Evolutionary conservation across 1,140 invertebrate species (phyloP), one percentile per base, ranked within the genome.

Genomic region (Diabrotica undecimpunctata): DNA sequence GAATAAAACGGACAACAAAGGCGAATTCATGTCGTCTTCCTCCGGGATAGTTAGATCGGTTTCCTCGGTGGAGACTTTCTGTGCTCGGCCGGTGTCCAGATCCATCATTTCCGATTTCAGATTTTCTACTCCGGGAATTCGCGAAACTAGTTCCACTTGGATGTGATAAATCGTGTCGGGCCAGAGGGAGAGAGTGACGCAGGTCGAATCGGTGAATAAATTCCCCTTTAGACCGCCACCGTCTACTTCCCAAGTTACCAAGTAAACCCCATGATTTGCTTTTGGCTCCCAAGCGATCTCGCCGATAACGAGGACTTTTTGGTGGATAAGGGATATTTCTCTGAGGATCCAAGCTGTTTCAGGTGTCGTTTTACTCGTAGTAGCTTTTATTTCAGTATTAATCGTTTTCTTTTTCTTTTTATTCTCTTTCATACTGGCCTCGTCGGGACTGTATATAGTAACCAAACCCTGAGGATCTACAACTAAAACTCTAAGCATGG

Each of bases 231-330:
- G 81, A 39, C 90, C 90, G 54, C 89, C 90, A 53, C 90, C 90
- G 70, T 89, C 88, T 7, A 91, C 88, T 82, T 92, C 90, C 90
- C 90, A 92, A 51, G 89, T 91, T 58, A 92, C 89, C 70, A 92
- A 81, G 77, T 91, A 92, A 41, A 90, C 85, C 62, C 82, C 85
- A 65, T 82, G 83, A 46, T 75, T 81, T 75, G 83, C 84, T 78
- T 85, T 84, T 52, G 85, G 82, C 66, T 88, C 86, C 89, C 89
- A 91, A 46, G 87, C 85, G 62, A 91, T 87, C 80, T 90, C 88
- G 36, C 88, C 88, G 55, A 90, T 88, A 9, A 90, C 89, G 60
- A 91, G 72, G 66, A 87, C 85, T 76, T 87, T 87, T 77, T 89
- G 87, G 75, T 88, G 86, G 59, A 88, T 88, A 37, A 89, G 79